Evolutionary conservation across 1,140 invertebrate species (phyloP).

Genomic region (Proctacanthus coquilletti): DNA sequence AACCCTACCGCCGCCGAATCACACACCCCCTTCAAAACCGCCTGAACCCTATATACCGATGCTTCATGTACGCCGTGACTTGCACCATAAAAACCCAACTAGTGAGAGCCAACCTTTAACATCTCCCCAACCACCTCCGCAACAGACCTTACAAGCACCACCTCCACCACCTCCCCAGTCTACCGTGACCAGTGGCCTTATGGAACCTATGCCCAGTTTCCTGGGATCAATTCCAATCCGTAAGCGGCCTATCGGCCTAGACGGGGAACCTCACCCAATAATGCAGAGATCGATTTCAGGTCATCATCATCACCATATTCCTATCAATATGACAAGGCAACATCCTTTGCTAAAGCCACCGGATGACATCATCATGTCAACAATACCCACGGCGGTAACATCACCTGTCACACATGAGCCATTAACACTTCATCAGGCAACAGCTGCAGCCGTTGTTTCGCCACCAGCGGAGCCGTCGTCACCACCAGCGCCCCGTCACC

Average conservation of each 20-base stretch:
- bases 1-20: not conserved
- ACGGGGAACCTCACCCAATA: conserved; percentile 27
- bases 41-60: conserved; percentile 36
- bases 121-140: conserved; percentile 2
- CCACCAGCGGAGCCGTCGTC: conserved; percentile 5
- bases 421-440: conserved; percentile 28
- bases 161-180: not conserved
- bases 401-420: conserved; percentile 23
- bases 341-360: not conserved
- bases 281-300: not conserved
- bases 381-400: conserved; percentile 5
- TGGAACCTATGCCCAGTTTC: conserved; percentile 36
- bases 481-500: conserved; percentile 8
- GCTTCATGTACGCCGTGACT: conserved; percentile 53
- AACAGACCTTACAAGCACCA: not conserved
- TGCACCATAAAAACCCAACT: conserved; percentile 38
- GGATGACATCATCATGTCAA: not conserved
- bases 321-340: not conserved
- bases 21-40: conserved; percentile 7
- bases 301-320: not conserved
- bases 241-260: conserved; percentile 35
- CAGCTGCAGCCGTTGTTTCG: conserved; percentile 12
- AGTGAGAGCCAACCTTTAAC: conserved; percentile 8
- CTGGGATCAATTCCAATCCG: conserved; percentile 39
- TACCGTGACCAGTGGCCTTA: conserved; percentile 9